Percentiles rank a stretch among this genome's conserved stretches.
phyloP scores from a whole-genome alignment of 2,797 vertebrate genomes.

The Emys orbicularis region DNA sequence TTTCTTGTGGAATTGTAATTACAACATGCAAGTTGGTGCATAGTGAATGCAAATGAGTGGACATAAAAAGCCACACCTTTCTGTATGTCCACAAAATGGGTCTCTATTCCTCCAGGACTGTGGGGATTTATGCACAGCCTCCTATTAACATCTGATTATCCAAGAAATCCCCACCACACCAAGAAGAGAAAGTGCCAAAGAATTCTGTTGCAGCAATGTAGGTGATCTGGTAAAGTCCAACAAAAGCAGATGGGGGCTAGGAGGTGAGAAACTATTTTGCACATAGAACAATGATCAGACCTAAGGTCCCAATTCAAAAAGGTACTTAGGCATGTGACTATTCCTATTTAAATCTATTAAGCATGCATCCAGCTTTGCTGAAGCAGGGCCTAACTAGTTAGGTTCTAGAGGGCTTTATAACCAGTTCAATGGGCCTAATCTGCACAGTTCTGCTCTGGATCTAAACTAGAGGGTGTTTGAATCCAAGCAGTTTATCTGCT shows the following conservation, averaged over 20 bases:
- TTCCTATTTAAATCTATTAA: neutral
- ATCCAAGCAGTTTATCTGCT: neutral
- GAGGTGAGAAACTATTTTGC: neutral
- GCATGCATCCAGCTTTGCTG: neutral
- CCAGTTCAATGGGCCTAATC: neutral
- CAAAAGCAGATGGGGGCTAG: neutral
- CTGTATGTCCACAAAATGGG: neutral
- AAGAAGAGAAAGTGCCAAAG: neutral
- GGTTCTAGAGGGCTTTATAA: neutral
- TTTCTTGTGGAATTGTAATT: neutral
- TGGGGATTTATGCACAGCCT: neutral
- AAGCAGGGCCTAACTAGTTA: neutral
- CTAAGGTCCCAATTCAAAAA: neutral
- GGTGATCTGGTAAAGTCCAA: neutral
- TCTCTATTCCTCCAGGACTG: neutral
- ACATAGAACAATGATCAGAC: neutral
- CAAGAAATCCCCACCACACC: neutral
- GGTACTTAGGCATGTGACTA: neutral
- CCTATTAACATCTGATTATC: accelerated
- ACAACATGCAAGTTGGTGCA: accelerated
- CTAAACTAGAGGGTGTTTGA: neutral
- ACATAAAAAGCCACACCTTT: neutral
- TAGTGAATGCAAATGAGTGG: neutral
- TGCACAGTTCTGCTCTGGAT: neutral
- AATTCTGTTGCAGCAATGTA: neutral